A percentile compares a stretch with the other conserved stretches of the same genome.
Evolutionary conservation across 2,113 vertebrate species (phyloP).

Genomic region (Microcebus ravelobensis): DNA sequence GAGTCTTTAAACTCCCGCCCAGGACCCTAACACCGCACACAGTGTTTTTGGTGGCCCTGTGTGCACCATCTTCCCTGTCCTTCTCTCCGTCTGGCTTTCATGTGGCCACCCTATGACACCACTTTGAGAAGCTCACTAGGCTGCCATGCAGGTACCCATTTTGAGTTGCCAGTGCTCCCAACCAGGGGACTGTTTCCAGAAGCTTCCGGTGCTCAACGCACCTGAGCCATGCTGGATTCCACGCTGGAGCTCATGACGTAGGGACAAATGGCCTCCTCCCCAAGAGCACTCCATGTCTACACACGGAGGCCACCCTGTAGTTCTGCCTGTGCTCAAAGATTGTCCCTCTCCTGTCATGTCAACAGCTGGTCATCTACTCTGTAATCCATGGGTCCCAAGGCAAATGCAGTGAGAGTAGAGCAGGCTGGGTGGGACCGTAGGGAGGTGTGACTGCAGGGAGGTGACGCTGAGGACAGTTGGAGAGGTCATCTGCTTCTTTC

Average conservation of each 20-base stretch:
- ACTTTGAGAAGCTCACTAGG: background rate
- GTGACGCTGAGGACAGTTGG: background rate
- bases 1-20: background rate
- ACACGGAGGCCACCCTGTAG: background rate
- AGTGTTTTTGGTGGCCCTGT: fast-evolving
- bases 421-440: background rate
- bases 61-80: background rate
- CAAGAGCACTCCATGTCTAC: no score
- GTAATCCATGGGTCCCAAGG: background rate
- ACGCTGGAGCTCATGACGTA: fast-evolving
- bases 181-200: background rate
- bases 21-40: fast-evolving
- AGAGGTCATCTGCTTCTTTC: background rate
- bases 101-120: fast-evolving
- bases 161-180: background rate
- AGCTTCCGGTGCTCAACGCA: background rate
- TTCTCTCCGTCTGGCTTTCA: background rate
- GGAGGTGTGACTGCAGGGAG: background rate
- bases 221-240: background rate
- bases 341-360: background rate
- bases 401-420: background rate
- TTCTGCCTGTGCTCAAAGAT: background rate
- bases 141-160: background rate
- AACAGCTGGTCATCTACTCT: background rate
- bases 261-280: fast-evolving